Conservation (phyloP, 64 coral and sea anemone genomes). For the Acropora yongei region DNA sequence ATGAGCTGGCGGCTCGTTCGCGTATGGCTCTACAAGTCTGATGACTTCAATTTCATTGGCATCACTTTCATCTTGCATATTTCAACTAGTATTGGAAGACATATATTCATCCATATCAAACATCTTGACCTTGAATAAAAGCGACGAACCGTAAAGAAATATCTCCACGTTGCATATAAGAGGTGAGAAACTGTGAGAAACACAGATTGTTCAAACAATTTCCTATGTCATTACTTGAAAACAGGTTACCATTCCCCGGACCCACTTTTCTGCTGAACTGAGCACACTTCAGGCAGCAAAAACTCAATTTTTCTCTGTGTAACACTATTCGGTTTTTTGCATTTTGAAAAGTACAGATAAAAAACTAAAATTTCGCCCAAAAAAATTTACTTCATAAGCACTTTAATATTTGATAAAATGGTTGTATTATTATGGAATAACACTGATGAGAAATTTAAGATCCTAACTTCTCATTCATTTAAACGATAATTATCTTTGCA, state of each 20-base stretch:
- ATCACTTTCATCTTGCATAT: slow-evolving; percentile 17
- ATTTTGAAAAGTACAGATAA: not conserved
- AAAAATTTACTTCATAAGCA: not conserved
- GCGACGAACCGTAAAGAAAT: not conserved
- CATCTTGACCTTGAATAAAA: slow-evolving; percentile 9
- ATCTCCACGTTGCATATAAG: not conserved
- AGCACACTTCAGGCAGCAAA: not conserved
- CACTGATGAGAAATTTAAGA: too few species aligned
- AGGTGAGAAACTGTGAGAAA: not conserved
- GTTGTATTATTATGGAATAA: too few species aligned
- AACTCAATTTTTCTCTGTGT: not conserved
- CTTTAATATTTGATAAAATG: not conserved
- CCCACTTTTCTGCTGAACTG: slow-evolving; percentile 3
- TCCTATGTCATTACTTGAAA: slow-evolving; percentile 11
- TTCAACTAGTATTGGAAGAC: not conserved
- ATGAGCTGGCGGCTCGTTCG: slow-evolving; percentile 21
- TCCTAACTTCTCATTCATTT: too few species aligned
- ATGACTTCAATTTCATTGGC: slow-evolving; percentile 18
- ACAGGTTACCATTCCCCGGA: not conserved
- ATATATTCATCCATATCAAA: slow-evolving; percentile 5
- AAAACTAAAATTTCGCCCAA: not conserved
- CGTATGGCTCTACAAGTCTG: slow-evolving; percentile 37
- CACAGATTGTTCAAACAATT: slow-evolving; percentile 1
- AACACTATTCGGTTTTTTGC: not conserved
- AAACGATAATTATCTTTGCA: too few species aligned